Evolutionary conservation across 23 tunicate genomes (phyloP).

Genomic region (Clavelina lepadiformis): DNA sequence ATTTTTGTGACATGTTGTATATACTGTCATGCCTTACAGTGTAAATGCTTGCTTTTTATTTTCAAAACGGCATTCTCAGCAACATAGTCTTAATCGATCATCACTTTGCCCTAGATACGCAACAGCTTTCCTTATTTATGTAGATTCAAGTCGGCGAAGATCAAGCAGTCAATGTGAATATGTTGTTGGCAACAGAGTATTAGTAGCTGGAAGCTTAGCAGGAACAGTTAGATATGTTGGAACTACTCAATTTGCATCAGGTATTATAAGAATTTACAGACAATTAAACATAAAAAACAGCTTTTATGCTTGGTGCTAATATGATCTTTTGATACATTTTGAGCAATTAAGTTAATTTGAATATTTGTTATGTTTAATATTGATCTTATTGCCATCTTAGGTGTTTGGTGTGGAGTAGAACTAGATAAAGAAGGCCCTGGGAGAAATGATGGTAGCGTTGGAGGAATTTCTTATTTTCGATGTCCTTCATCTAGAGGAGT

Average conservation of each 20-base stretch:
- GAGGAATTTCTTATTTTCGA: slow-evolving; percentile 46
- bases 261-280: slow-evolving; percentile 8
- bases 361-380: neutral
- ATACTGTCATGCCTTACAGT: no score
- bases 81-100: no score
- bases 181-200: slow-evolving; percentile 59
- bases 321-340: neutral
- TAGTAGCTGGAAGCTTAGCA: slow-evolving; percentile 36
- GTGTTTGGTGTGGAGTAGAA: slow-evolving; percentile 80
- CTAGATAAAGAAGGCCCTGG: slow-evolving; percentile 41
- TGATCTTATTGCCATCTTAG: slow-evolving; percentile 9
- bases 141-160: no score
- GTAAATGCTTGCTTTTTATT: no score
- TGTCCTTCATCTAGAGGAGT: slow-evolving; percentile 54
- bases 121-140: no score
- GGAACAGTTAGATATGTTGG: slow-evolving; percentile 68
- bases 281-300: no score
- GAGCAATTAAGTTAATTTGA: neutral
- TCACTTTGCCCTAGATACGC: no score
- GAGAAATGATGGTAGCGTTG: slow-evolving; percentile 67
- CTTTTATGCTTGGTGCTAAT: neutral
- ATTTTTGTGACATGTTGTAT: no score
- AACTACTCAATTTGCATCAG: slow-evolving; percentile 73
- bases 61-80: no score
- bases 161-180: slow-evolving; percentile 9